A percentile compares a stretch with the other conserved stretches of the same genome.
phyloP scores from a whole-genome alignment of 2,888 invertebrate genomes.

The Rhimphoctona megacephalus region DNA sequence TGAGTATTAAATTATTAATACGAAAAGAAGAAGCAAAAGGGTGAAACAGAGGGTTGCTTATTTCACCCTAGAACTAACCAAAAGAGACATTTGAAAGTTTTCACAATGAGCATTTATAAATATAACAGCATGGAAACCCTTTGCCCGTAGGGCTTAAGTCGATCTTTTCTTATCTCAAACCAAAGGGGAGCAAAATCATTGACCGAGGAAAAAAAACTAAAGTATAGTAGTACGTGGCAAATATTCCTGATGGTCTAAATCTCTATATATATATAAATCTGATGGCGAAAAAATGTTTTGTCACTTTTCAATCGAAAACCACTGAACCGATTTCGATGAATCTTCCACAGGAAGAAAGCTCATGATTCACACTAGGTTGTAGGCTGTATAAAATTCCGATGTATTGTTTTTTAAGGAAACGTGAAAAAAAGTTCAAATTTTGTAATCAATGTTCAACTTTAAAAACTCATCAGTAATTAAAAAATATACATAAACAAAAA shows the following conservation, averaged over 20 bases:
- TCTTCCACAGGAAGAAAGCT: no score
- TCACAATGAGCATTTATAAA: conserved; percentile 34
- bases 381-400: no score
- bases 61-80: conserved; percentile 1
- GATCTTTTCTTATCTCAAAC: conserved; percentile 46
- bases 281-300: no score
- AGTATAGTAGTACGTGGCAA: conserved; percentile 3
- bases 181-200: conserved; percentile 10
- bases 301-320: no score
- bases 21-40: neutral
- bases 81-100: conserved; percentile 24
- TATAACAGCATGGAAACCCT: conserved; percentile 18
- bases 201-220: neutral
- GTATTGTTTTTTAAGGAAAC: no score
- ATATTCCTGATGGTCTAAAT: neutral
- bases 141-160: conserved; percentile 40
- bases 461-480: no score
- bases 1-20: neutral
- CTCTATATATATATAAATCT: no score
- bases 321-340: no score
- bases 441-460: no score
- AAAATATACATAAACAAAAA: no score
- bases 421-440: no score
- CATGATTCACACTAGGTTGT: no score
- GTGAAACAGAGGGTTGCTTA: neutral